phyloP scores from a whole-genome alignment of 1,140 invertebrate species.

The Harlomillsia oculata region DNA sequence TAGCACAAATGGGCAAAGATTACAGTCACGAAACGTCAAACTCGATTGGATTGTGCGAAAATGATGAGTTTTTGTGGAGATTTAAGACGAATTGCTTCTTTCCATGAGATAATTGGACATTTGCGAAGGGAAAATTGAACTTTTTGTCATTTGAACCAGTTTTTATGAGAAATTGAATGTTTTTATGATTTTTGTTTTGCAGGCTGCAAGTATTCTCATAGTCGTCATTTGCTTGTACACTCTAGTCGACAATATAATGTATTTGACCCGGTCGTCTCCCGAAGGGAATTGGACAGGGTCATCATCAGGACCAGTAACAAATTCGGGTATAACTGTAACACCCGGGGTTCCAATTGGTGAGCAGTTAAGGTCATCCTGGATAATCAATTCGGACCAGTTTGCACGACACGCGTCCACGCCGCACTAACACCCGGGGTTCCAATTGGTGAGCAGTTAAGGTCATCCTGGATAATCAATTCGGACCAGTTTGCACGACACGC shows the following conservation, averaged over 20 bases:
- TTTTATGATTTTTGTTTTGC: conserved; percentile 7
- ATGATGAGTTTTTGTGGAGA: background rate
- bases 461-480: conserved; percentile 22
- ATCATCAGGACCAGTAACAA: background rate
- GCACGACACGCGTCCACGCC: background rate
- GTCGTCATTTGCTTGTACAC: conserved; percentile 24
- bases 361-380: conserved; percentile 5
- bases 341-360: conserved; percentile 3
- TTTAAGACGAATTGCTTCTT: conserved; percentile 2
- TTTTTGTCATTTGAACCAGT: no score
- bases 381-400: background rate
- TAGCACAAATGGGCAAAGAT: background rate
- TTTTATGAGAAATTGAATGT: no score
- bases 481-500: background rate
- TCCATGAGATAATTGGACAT: no score
- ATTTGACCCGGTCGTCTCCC: background rate
- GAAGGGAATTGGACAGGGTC: no score
- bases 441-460: conserved; percentile 19
- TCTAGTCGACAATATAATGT: conserved; percentile 29
- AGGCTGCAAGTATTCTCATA: conserved; percentile 29
- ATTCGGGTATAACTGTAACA: background rate
- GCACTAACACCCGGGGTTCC: background rate
- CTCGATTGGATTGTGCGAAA: background rate
- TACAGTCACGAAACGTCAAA: background rate
- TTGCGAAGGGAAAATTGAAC: no score